A percentile compares a stretch with the other conserved stretches of the same genome.
Conservation (phyloP, 2,113 vertebrate species). For the Casuarius casuarius region DNA sequence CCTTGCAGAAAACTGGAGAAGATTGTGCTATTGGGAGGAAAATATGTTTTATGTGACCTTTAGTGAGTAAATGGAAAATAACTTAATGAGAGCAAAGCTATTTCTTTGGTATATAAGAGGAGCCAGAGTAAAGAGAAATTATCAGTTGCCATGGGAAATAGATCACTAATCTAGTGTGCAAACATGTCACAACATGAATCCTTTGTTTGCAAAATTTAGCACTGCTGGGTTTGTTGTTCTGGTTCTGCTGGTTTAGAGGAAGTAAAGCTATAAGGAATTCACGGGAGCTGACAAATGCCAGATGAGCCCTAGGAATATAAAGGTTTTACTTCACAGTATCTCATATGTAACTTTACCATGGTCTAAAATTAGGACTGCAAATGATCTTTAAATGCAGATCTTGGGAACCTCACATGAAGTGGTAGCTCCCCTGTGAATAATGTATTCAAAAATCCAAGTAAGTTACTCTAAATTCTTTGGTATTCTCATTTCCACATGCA, state of each 20-base stretch:
- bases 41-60: not conserved
- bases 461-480: not conserved
- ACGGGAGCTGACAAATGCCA: not conserved
- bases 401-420: not conserved
- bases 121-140: not conserved
- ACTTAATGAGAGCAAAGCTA: not conserved
- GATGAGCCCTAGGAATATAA: not conserved
- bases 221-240: not conserved
- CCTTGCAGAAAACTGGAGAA: not conserved
- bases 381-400: not conserved
- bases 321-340: not conserved
- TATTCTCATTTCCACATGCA: rapidly evolving
- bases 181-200: not conserved
- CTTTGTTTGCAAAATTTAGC: not conserved
- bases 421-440: not conserved
- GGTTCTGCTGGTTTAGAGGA: not conserved
- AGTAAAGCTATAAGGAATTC: not conserved
- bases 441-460: not conserved
- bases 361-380: not conserved
- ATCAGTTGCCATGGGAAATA: not conserved
- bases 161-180: not conserved
- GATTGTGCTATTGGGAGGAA: not conserved
- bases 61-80: not conserved
- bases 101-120: not conserved
- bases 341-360: not conserved